phyloP scores from a whole-genome alignment of 2,113 vertebrate genomes.

The Nipponia nippon region DNA sequence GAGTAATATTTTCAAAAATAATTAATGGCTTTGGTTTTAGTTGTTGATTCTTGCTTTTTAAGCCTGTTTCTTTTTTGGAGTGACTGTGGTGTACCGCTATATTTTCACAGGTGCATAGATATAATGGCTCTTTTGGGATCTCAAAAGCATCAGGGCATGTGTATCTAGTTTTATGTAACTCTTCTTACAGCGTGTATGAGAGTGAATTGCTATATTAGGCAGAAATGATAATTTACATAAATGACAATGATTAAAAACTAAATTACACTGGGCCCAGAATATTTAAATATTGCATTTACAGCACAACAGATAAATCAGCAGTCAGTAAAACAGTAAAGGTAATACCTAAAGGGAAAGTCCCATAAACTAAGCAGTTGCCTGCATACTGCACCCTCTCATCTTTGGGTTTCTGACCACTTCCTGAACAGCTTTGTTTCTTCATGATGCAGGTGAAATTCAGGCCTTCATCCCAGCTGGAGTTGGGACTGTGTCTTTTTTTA shows the following conservation, averaged over 20 bases:
- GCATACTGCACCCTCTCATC: background rate
- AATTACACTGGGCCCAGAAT: background rate
- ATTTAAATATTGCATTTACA: background rate
- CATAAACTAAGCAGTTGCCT: background rate
- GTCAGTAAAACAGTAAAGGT: background rate
- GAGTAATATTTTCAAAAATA: background rate
- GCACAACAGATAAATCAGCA: background rate
- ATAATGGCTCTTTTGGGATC: background rate
- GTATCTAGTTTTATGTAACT: background rate
- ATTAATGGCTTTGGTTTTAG: background rate
- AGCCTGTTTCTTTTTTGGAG: background rate
- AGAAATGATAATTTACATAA: background rate
- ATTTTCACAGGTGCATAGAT: background rate
- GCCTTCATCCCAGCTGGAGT: background rate
- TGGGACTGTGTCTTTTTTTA: background rate
- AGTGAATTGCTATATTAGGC: background rate
- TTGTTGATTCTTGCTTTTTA: background rate
- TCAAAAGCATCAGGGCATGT: background rate
- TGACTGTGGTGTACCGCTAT: background rate
- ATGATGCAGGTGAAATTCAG: background rate
- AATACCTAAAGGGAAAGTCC: background rate
- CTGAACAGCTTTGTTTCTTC: background rate
- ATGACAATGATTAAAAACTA: background rate
- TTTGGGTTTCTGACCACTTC: background rate
- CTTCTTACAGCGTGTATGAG: background rate